Conservation (phyloP, 2,113 vertebrate species). For the Daboia siamensis region DNA sequence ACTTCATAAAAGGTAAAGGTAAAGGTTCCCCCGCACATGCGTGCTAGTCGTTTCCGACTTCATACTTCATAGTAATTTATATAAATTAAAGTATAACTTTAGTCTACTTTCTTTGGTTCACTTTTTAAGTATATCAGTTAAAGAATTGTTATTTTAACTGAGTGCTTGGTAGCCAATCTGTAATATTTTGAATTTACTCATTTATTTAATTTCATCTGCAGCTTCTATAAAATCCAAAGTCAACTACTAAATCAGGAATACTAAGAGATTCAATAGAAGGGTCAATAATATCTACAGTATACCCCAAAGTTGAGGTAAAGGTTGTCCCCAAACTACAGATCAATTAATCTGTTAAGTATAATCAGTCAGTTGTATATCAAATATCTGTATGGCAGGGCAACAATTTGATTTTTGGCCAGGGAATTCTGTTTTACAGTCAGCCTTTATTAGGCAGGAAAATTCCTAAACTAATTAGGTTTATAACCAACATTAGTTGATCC, state of each 20-base stretch:
- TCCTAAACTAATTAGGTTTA: neutral
- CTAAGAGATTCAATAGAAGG: neutral
- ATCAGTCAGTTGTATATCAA: neutral
- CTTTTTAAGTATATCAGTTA: neutral
- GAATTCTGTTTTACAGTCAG: neutral
- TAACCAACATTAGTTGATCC: neutral
- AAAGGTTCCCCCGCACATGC: no score
- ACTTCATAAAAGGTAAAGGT: no score
- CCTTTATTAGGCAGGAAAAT: neutral
- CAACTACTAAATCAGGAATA: neutral
- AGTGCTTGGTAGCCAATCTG: neutral
- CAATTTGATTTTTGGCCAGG: neutral
- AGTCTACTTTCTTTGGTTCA: neutral
- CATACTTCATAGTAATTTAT: neutral
- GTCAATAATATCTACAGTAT: neutral
- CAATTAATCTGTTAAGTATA: neutral
- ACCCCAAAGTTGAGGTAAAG: neutral
- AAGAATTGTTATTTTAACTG: neutral
- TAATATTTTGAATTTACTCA: neutral
- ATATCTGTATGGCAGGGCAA: neutral
- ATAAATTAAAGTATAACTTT: neutral
- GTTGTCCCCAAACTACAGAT: neutral
- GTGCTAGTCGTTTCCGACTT: no score
- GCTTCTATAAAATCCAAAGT: neutral
- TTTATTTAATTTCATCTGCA: neutral